Percentiles rank a stretch among this genome's conserved stretches.
These are phyloP conservation scores for Brachyrhaphis roseni DNA, from an alignment of 2,797 vertebrate genomes.

Conservation along the genomic window DNA sequence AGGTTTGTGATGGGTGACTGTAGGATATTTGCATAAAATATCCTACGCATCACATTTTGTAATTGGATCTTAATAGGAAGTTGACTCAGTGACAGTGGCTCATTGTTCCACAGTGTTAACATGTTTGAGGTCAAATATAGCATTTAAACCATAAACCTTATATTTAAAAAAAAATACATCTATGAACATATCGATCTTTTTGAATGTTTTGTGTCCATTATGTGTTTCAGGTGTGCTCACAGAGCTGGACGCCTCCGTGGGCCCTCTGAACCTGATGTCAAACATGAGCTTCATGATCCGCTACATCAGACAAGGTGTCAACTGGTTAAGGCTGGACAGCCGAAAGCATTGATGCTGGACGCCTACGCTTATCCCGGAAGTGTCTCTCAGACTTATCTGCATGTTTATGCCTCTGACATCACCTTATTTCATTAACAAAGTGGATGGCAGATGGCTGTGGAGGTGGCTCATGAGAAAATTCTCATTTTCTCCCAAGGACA, in stretches of 20 bases:
- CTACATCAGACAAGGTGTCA: slow-evolving; percentile 87
- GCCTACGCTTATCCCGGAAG: neutral
- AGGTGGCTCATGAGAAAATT: neutral
- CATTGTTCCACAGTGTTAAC: neutral
- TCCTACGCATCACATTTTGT: neutral
- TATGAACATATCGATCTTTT: neutral
- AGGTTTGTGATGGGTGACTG: neutral
- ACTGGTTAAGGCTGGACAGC: slow-evolving; percentile 87
- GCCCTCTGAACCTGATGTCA: slow-evolving; percentile 85
- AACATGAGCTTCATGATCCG: slow-evolving; percentile 85
- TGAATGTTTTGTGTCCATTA: neutral
- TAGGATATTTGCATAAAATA: neutral
- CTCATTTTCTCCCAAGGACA: neutral
- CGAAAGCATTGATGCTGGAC: slow-evolving; percentile 69
- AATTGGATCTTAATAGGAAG: neutral
- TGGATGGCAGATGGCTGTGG: neutral
- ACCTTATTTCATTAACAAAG: neutral
- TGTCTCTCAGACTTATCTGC: slow-evolving; percentile 10
- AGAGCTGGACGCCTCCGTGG: slow-evolving; percentile 83
- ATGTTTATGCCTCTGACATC: neutral
- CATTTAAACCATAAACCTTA: neutral
- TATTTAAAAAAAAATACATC: neutral
- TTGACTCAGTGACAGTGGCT: neutral
- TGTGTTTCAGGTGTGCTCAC: slow-evolving; percentile 84
- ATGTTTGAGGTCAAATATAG: neutral